Percentiles rank a stretch among this genome's conserved stretches.
phyloP scores from a whole-genome alignment of 2,888 invertebrate species.

The Sinentomon sp. region DNA sequence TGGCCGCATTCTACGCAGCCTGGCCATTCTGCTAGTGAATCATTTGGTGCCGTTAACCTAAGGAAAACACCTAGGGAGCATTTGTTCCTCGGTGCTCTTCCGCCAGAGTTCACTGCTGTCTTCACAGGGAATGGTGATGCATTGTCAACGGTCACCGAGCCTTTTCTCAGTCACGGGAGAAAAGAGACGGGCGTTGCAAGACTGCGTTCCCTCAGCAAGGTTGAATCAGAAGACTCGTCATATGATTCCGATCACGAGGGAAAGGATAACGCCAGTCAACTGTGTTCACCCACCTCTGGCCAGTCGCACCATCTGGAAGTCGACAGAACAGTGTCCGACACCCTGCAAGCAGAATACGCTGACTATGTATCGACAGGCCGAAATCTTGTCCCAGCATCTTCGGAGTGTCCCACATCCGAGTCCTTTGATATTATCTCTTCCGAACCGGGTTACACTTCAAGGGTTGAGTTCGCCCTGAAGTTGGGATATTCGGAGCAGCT shows the following conservation, averaged over 20 bases:
- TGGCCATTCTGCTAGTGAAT: too few species aligned
- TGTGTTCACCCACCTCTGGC: slow-evolving; percentile 15
- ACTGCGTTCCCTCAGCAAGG: slow-evolving; percentile 11
- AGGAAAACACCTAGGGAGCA: too few species aligned
- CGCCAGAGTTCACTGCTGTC: too few species aligned
- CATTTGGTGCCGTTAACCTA: too few species aligned
- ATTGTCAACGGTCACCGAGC: too few species aligned
- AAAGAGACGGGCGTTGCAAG: too few species aligned
- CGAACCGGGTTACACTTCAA: slow-evolving; percentile 24
- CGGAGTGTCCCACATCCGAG: slow-evolving; percentile 1
- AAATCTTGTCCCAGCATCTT: slow-evolving; percentile 2
- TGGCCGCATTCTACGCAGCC: too few species aligned
- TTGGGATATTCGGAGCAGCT: slow-evolving; percentile 69
- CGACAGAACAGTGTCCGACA: slow-evolving; percentile 54
- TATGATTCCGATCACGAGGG: slow-evolving; percentile 42
- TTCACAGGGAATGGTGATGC: too few species aligned
- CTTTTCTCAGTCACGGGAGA: too few species aligned
- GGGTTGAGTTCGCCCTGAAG: slow-evolving; percentile 71
- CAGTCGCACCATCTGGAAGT: slow-evolving; percentile 35
- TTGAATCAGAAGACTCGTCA: slow-evolving; percentile 40
- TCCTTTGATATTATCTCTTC: slow-evolving; percentile 1
- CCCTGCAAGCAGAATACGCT: slow-evolving; percentile 55
- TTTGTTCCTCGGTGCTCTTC: too few species aligned
- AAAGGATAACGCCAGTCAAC: slow-evolving; percentile 28
- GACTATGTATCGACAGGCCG: slow-evolving; percentile 35